Percentiles rank a stretch among this genome's conserved stretches.
These are phyloP conservation scores for Coecobrya sp. DNA, from an alignment of 2,888 invertebrate species.

Conservation along the genomic window DNA sequence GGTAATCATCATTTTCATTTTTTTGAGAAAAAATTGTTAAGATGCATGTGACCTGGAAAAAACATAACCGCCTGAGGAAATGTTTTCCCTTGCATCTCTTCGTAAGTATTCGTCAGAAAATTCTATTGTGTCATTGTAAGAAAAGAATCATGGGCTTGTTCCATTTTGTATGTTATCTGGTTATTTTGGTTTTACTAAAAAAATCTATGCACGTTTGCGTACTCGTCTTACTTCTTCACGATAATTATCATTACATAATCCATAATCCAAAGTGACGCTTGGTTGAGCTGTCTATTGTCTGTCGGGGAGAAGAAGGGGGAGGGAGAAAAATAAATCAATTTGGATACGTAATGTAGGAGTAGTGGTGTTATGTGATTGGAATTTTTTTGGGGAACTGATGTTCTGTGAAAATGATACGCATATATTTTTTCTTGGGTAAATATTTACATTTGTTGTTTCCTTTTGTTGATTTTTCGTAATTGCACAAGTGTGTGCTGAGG, in stretches of 20 bases:
- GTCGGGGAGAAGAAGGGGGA: neutral
- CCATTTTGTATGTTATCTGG: neutral
- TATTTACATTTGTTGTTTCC: conserved; percentile 33
- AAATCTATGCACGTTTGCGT: conserved; percentile 38
- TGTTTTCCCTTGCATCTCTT: neutral
- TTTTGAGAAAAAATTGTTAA: neutral
- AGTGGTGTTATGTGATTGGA: conserved; percentile 41
- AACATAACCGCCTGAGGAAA: neutral
- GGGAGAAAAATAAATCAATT: conserved; percentile 24
- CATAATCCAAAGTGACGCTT: conserved; percentile 50
- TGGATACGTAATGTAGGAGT: too few species aligned
- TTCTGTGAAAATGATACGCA: neutral
- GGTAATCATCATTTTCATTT: conserved; percentile 13
- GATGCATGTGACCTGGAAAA: conserved; percentile 9
- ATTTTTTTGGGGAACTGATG: neutral
- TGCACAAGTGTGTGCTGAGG: conserved; percentile 18
- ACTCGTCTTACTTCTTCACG: neutral
- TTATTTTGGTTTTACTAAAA: neutral
- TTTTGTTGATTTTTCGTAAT: conserved; percentile 67
- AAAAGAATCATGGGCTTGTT: neutral
- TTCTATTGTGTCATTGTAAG: neutral
- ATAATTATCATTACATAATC: conserved; percentile 54
- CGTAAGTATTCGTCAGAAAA: neutral
- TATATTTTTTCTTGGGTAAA: neutral
- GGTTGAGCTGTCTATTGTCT: conserved; percentile 26